These are phyloP conservation scores for Bubo scandiacus DNA, from an alignment of 2,113 vertebrate genomes.

Conservation along the genomic window DNA sequence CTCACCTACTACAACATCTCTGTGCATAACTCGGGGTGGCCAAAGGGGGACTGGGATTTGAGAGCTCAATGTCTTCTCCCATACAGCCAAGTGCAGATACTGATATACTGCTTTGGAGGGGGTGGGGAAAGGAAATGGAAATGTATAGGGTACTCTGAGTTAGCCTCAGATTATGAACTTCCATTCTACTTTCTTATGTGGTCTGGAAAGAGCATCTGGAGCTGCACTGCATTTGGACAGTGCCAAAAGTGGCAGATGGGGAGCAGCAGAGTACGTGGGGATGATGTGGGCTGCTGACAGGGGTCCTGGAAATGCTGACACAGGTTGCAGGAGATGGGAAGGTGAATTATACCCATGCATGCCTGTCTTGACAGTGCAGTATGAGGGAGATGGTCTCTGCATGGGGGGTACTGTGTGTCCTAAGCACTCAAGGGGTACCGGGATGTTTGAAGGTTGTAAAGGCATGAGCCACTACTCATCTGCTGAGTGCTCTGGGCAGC, in stretches of 20 bases:
- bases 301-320: neutral
- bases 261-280: neutral
- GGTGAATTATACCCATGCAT: neutral
- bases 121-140: neutral
- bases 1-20: neutral
- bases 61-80: neutral
- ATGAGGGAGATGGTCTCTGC: neutral
- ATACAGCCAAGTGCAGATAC: neutral
- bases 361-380: neutral
- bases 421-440: neutral
- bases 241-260: neutral
- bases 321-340: neutral
- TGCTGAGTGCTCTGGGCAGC: neutral
- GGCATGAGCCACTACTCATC: neutral
- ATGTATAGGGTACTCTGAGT: neutral
- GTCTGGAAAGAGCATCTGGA: neutral
- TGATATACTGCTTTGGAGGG: neutral
- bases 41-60: neutral
- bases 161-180: neutral
- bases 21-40: neutral
- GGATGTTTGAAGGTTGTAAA: neutral
- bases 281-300: neutral
- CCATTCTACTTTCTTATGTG: neutral
- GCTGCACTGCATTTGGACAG: neutral
- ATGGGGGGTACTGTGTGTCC: neutral